These are phyloP conservation scores for Nematopogon swammerdamellus DNA, from an alignment of 2,888 invertebrate species.

Conservation along the genomic window DNA sequence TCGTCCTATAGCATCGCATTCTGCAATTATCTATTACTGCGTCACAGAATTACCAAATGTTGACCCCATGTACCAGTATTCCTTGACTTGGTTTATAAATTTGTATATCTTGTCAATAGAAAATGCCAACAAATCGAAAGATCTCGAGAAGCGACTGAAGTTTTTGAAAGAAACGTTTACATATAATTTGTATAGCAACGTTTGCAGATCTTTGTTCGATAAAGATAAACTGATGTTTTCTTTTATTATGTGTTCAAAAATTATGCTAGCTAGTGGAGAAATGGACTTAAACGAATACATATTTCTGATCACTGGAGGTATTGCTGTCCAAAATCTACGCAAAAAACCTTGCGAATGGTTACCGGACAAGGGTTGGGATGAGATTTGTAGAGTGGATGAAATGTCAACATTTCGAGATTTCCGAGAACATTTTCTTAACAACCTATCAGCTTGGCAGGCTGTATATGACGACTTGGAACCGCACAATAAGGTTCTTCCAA, in stretches of 20 bases:
- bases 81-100: conserved; percentile 82
- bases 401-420: conserved; percentile 53
- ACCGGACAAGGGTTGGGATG: conserved; percentile 73
- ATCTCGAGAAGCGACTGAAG: conserved; percentile 65
- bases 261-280: conserved; percentile 55
- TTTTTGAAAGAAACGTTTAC: conserved; percentile 75
- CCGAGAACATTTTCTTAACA: conserved; percentile 49
- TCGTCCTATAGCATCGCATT: conserved; percentile 74
- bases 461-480: conserved; percentile 68
- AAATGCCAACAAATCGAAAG: conserved; percentile 67
- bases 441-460: conserved; percentile 57
- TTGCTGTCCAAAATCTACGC: conserved; percentile 60
- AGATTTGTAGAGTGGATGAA: conserved; percentile 65
- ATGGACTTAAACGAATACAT: conserved; percentile 60
- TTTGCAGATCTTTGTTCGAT: conserved; percentile 81
- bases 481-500: conserved; percentile 59
- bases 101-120: conserved; percentile 76
- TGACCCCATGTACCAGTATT: conserved; percentile 89
- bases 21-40: conserved; percentile 78
- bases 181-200: conserved; percentile 75
- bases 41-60: conserved; percentile 80
- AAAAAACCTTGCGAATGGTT: conserved; percentile 72
- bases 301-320: conserved; percentile 77
- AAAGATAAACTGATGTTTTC: conserved; percentile 83
- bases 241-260: conserved; percentile 72